Evolutionary conservation across 2,797 vertebrate genomes (phyloP), one percentile per base, ranked within the genome.

Genomic region (Cetoscarus ocellatus): DNA sequence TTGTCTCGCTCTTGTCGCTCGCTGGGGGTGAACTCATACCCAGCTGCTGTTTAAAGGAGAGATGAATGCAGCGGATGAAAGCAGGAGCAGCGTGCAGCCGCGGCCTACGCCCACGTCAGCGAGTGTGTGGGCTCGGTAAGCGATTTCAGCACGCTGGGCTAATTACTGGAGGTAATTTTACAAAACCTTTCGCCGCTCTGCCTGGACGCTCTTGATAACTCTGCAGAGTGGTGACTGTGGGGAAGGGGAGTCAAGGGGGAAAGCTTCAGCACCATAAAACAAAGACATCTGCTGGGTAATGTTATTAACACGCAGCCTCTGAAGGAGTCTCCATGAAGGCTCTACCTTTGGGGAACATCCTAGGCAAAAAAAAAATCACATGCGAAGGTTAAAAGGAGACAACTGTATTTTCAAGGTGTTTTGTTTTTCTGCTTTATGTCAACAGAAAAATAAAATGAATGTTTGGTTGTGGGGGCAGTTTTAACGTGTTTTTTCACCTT

Each of bases 91-190:
- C 73, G 39, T 60, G 85, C 51, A 7, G 68, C 43, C 14, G 27
- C 70, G 14, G 65, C 51, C 67, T 65, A 8, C 40, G 72, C 61
- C 60, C 40, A 45, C 69, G 42, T 73, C 53, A 43, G 35, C 47
- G n/a, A 27, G 61, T 74, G 70, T 48, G 72, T n/a, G 70, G 40
- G 77, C 66, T 57, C 71, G 19, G 75, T 27, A 70, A 61, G 65
- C 44, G 49, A 58, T 70, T 34, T 27, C 59, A 47, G 59, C 76
- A 45, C 81, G 63, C 84, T 67, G 83, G 60, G 67, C 86, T 92
- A 92, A 93, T 94, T 94, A 91, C 86, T 82, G 63, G 57, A 87
- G 88, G 88, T 92, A 91, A 94, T 93, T 94, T 82, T 91, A 91
- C 64, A 65, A 79, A 90, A 89, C 84, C 86, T 90, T 87, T 84